Base-by-base conservation (phyloP, 2,888 invertebrate species). In the Amblyjoppa proteus region DNA sequence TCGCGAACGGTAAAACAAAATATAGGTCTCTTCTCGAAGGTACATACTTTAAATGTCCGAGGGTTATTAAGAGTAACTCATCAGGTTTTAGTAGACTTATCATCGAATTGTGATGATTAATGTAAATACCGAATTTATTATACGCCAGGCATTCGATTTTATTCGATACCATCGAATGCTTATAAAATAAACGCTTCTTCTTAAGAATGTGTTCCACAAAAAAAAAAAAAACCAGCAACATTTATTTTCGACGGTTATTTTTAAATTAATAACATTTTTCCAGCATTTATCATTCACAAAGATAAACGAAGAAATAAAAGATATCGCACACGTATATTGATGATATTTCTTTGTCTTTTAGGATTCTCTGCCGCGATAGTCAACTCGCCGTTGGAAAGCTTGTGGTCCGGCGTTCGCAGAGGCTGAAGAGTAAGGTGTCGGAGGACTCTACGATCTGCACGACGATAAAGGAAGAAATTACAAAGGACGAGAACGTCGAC, bases 301-400 rank as follows among this genome's bases (percentile, higher is more conserved):
- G 34, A 53, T 31, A 75, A 41, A 16, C 20, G 68, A 28, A 7
- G 28, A 71, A 38, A 34, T 49, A 68, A n/a, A 13, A 38, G 64
- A 6, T 31, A 25, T 41, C 41, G 9, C n/a, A 77, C 41, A 31
- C 31, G 28, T 61, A 2, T 45, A 74, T 41, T 70, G 25, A 78
- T 61, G 34, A 20, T 25, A 49, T 38, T 64, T 81, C 13, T 74
- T 53, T 75, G 34, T 45, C 56, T 71, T 77, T 53, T 61, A 84
- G 84, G 77, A 53, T 53, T 20, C 16, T 38, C 25, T 20, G 75
- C 28, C 58, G 68, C 38, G 68, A 45, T 51, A 77, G 13, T 9
- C 49, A 1, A 45, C 61, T 16, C 7, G 6, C 20, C 13, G 11
- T 2, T 11, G n/a, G 56, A 45, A 56, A 31, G 6, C 45, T 11